These are phyloP conservation scores for Danionella dracula DNA, from an alignment of 2,797 vertebrate genomes.

Conservation along the genomic window DNA sequence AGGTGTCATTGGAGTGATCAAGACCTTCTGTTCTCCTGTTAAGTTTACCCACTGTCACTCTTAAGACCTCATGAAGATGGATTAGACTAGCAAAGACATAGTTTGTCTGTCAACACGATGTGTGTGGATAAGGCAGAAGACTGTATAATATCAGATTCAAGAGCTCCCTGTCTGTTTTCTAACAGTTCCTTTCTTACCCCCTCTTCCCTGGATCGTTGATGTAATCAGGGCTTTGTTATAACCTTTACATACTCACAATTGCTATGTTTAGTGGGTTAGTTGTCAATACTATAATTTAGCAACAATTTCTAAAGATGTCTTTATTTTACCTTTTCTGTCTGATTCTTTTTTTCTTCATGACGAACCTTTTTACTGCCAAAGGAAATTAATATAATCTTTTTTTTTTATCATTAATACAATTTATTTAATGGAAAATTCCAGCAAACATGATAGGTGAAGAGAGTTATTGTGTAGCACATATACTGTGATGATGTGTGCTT, in stretches of 20 bases:
- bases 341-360: too few relatives aligned
- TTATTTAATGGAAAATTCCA: too few relatives aligned
- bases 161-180: constrained; percentile 37
- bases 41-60: constrained; percentile 64
- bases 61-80: constrained; percentile 71
- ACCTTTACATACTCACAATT: too few relatives aligned
- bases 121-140: constrained; percentile 62
- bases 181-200: neutral
- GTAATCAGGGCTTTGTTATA: neutral
- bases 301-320: too few relatives aligned
- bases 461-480: neutral
- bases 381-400: too few relatives aligned
- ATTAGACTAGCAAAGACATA: constrained; percentile 64
- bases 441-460: neutral
- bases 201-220: neutral
- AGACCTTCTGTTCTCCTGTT: constrained; percentile 67
- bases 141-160: constrained; percentile 70
- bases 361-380: too few relatives aligned
- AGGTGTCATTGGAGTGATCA: constrained; percentile 63
- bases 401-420: too few relatives aligned
- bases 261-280: too few relatives aligned
- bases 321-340: too few relatives aligned
- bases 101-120: constrained; percentile 71
- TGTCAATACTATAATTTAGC: too few relatives aligned
- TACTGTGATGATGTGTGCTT: neutral